A percentile compares a stretch with the other conserved stretches of the same genome.
Conservation (phyloP, 2,113 vertebrate species). For the Prolemur simus region DNA sequence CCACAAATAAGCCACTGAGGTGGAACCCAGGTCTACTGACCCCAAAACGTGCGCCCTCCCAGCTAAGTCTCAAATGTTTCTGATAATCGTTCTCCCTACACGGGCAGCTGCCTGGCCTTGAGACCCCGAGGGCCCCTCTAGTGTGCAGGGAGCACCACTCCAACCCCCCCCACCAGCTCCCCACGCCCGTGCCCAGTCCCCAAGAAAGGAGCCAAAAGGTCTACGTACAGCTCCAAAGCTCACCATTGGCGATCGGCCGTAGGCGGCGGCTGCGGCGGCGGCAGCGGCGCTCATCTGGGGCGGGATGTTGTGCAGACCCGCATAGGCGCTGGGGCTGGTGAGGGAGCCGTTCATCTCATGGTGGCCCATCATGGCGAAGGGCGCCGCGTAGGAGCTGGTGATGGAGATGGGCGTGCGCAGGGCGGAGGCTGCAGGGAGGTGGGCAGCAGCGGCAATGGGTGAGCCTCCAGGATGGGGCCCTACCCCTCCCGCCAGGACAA, state of each 20-base stretch:
- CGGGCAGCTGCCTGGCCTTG: not conserved
- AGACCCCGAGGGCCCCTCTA: fast-evolving
- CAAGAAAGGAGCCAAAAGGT: constrained; percentile 82
- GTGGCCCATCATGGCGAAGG: constrained; percentile 97
- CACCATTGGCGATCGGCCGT: constrained; percentile 95
- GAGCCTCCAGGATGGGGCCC: fast-evolving
- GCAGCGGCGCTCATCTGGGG: constrained; percentile 95
- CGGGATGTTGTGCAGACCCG: constrained; percentile 93
- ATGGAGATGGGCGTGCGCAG: constrained; percentile 94
- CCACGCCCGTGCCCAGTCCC: not conserved
- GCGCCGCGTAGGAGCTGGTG: constrained; percentile 90
- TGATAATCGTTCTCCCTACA: not conserved
- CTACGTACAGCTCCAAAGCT: constrained; percentile 88
- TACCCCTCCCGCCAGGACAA: not conserved
- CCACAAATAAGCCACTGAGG: fast-evolving
- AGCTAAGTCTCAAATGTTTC: not conserved
- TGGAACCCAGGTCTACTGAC: not conserved
- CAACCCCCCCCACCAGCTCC: not conserved
- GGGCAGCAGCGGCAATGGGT: not conserved
- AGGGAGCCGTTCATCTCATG: constrained; percentile 97
- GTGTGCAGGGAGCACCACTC: not conserved
- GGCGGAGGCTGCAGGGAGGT: constrained; percentile 86
- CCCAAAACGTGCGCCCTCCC: fast-evolving
- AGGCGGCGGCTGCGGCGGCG: constrained; percentile 89
- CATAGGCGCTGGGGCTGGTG: constrained; percentile 92